Base-by-base conservation (phyloP, 2,888 invertebrate species). In the Deilephila porcellus region DNA sequence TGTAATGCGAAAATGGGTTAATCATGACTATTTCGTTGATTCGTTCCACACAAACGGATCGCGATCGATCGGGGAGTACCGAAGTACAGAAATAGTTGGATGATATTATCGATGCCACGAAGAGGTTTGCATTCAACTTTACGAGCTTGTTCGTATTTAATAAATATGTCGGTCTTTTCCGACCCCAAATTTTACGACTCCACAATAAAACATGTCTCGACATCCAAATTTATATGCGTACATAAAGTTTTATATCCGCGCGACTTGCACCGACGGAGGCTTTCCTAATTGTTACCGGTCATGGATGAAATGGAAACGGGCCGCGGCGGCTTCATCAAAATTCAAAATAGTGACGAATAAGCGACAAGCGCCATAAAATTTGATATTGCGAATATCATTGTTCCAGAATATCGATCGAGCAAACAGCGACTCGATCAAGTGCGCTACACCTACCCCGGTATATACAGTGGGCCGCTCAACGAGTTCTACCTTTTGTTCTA, bases 161-260 rank as follows among this genome's bases (percentile, higher is more conserved):
- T 94, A 94, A 94, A 94, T 94, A 93, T 93, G 91, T 93, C 91
- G 93, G 93, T 91, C 88, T 92, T 91, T 93, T 89, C 93, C 92
- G 90, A 90, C 91, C 93, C 93, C 89, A 91, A 93, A 94, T 93
- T 94, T 94, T 93, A 94, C 93, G 93, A 92, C 82, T 81, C 86
- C 82, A 91, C 93, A 94, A 93, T 94, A 94, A 94, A 94, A 93
- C 93, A 94, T 94, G 94, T 94, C 94, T 92, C 94, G 94, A 91
- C 93, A 94, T 91, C 91, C 86, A 90, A 94, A 94, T 94, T 94
- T 94, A 94, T 94, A 93, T 90, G 92, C 92, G 92, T 91, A 93
- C 93, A 94, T 94, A 94, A 94, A 94, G 91, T 94, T 94, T 94
- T 93, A 94, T 94, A 92, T 88, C 92, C 89, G 87, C 86, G 91